These are phyloP conservation scores for Globia sparganii DNA, from an alignment of 2,888 invertebrate genomes.

Conservation along the genomic window DNA sequence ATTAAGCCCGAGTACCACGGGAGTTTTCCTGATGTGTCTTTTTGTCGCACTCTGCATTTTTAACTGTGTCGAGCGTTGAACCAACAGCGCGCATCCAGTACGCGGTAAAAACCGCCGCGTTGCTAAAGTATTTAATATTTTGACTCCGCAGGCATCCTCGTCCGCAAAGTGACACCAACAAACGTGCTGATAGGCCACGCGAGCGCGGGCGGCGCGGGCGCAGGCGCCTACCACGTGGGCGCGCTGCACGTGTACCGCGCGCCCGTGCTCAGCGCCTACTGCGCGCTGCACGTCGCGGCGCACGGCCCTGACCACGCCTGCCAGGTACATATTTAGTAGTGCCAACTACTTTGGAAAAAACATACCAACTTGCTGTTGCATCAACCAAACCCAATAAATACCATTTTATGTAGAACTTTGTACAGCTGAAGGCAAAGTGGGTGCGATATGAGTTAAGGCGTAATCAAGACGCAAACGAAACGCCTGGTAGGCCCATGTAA, in stretches of 20 bases:
- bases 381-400: neutral
- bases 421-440: neutral
- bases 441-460: neutral
- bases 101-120: neutral
- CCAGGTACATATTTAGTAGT: conserved; percentile 64
- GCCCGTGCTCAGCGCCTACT: conserved; percentile 87
- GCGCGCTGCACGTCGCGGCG: conserved; percentile 90
- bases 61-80: neutral
- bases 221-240: conserved; percentile 89
- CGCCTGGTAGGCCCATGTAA: neutral
- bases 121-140: neutral
- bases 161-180: conserved; percentile 90
- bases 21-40: neutral
- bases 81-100: neutral
- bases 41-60: neutral
- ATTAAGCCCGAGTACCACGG: neutral
- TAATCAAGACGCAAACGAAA: neutral
- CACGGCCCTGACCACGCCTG: conserved; percentile 81
- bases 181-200: conserved; percentile 87
- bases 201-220: conserved; percentile 18
- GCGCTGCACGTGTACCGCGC: conserved; percentile 89
- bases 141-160: conserved; percentile 82
- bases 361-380: neutral
- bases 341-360: neutral
- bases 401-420: neutral